Conservation (phyloP, 35 echinoderm and acorn worm genomes). For the Anneissia japonica region DNA sequence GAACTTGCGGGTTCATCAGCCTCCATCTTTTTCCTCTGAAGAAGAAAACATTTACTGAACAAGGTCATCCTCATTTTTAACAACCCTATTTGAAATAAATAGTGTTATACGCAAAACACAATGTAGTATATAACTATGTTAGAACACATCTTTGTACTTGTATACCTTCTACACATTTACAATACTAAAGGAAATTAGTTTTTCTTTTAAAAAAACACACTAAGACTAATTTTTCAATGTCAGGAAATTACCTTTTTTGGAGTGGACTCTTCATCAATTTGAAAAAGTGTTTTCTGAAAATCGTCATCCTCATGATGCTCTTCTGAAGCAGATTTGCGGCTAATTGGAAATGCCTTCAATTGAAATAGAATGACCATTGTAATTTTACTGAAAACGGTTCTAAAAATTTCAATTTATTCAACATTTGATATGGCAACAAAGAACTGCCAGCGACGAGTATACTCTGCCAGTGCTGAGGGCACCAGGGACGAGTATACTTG, state of each 20-base stretch:
- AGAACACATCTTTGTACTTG: neutral
- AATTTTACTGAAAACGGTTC: too few relatives aligned
- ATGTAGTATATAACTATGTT: neutral
- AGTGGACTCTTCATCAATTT: slow-evolving; percentile 41
- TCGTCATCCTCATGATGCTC: slow-evolving; percentile 65
- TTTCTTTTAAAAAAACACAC: neutral
- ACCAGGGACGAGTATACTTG: too few relatives aligned
- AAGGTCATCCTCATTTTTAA: slow-evolving; percentile 7
- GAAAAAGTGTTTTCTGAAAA: slow-evolving; percentile 56
- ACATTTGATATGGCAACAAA: too few relatives aligned
- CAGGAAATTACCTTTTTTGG: slow-evolving; percentile 8
- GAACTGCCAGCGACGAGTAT: too few relatives aligned
- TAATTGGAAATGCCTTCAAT: too few relatives aligned
- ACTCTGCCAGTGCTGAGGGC: too few relatives aligned
- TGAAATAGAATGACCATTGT: too few relatives aligned
- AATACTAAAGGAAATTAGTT: neutral
- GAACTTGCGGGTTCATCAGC: neutral
- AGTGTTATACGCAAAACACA: neutral
- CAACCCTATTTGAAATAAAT: neutral
- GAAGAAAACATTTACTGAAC: too few relatives aligned
- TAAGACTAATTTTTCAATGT: neutral
- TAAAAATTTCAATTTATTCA: too few relatives aligned
- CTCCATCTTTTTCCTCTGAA: neutral
- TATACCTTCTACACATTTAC: neutral
- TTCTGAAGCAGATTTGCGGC: slow-evolving; percentile 28